These are phyloP conservation scores for Andrena praecox DNA, from an alignment of 2,888 invertebrate genomes.

Conservation along the genomic window DNA sequence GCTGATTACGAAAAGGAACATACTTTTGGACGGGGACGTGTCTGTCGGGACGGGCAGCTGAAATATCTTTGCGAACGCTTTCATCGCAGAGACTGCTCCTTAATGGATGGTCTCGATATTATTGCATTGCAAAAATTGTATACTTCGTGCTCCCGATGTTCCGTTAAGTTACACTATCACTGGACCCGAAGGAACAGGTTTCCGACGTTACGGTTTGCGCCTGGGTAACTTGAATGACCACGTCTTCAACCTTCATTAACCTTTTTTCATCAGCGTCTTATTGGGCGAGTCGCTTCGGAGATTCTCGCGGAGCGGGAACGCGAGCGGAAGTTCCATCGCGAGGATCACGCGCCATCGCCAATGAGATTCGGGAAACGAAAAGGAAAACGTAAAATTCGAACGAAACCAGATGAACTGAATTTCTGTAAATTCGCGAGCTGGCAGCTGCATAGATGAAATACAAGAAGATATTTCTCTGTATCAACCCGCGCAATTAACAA, in stretches of 20 bases:
- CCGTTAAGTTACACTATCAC: conserved; percentile 62
- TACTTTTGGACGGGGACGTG: no score
- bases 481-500: no score
- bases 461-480: no score
- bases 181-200: conserved; percentile 60
- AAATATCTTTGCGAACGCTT: not conserved
- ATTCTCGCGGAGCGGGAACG: conserved; percentile 6
- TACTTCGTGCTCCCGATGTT: conserved; percentile 32
- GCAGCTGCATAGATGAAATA: no score
- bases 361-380: not conserved
- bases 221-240: conserved; percentile 55
- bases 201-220: conserved; percentile 43
- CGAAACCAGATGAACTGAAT: no score
- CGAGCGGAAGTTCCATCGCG: conserved; percentile 36
- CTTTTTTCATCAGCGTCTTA: conserved; percentile 59
- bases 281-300: conserved; percentile 34
- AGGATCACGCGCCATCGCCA: not conserved
- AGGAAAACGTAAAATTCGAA: not conserved
- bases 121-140: conserved; percentile 14
- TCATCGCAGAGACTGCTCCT: not conserved
- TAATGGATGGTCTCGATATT: not conserved
- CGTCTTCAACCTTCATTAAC: conserved; percentile 65
- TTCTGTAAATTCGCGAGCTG: no score
- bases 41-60: no score
- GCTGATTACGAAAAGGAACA: not conserved